Conservation (phyloP, 2,113 vertebrate genomes). For the Myiozetetes cayanensis region DNA sequence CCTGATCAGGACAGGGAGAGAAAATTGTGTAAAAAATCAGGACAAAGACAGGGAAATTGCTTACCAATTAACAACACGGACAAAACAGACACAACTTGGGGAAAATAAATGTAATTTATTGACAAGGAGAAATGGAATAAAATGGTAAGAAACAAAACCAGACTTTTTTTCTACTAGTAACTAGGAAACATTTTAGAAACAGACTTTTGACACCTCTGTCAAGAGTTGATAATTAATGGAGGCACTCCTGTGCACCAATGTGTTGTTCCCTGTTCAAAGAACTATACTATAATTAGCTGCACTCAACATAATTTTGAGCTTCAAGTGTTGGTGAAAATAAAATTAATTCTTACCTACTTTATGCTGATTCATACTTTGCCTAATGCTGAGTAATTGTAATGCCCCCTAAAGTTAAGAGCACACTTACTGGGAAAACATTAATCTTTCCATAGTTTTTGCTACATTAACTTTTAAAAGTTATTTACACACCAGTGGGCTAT, state of each 20-base stretch:
- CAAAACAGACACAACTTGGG: not conserved
- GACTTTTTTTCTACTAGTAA: not conserved
- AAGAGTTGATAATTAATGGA: not conserved
- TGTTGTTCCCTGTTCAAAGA: not conserved
- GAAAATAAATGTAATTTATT: not conserved
- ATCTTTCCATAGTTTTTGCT: not conserved
- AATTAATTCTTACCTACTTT: slow-evolving; percentile 9
- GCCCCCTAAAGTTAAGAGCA: not conserved
- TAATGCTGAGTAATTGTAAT: not conserved
- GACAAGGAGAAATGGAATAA: not conserved
- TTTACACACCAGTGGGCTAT: not conserved
- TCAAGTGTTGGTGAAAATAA: slow-evolving; percentile 44
- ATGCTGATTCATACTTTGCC: not conserved
- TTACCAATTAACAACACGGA: not conserved
- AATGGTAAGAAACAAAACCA: not conserved
- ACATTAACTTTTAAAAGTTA: not conserved
- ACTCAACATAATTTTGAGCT: not conserved
- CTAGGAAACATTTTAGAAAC: not conserved
- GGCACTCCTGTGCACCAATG: not conserved
- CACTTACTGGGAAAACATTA: not conserved
- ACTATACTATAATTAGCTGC: not conserved
- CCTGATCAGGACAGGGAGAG: not conserved
- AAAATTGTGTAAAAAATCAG: not conserved
- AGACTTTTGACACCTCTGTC: not conserved
- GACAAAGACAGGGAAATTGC: not conserved